Evolutionary conservation across 2,888 invertebrate species (phyloP).

Genomic region (Drosophila sordidula): DNA sequence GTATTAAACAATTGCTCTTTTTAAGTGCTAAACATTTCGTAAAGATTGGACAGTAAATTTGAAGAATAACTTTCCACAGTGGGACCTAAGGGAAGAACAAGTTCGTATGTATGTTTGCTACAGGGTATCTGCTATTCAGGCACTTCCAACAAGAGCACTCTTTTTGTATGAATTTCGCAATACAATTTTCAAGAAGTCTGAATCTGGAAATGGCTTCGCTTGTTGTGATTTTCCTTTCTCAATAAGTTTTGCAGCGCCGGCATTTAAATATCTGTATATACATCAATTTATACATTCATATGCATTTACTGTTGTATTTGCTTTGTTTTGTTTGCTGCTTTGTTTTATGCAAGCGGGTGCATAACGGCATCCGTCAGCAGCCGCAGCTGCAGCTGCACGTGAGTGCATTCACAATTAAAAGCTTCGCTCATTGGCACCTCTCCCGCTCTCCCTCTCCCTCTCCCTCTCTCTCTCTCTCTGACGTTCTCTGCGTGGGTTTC

Average conservation of each 20-base stretch:
- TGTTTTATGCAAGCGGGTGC: constrained; percentile 10
- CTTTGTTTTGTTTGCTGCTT: constrained; percentile 1
- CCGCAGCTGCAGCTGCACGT: constrained; percentile 28
- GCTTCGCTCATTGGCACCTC: constrained; percentile 11
- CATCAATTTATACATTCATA: not conserved
- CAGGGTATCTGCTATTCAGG: too few relatives aligned
- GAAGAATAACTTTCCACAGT: too few relatives aligned
- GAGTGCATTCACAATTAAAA: constrained; percentile 22
- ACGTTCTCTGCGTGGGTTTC: not conserved
- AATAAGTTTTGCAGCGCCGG: constrained; percentile 1
- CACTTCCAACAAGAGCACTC: too few relatives aligned
- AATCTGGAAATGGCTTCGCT: not conserved
- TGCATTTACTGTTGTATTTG: constrained; percentile 1
- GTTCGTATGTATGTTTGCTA: too few relatives aligned
- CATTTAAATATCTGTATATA: not conserved
- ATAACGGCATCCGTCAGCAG: constrained; percentile 30
- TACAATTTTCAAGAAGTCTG: too few relatives aligned
- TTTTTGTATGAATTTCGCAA: too few relatives aligned
- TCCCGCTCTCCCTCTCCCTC: not conserved
- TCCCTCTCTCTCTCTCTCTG: not conserved
- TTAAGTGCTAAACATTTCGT: too few relatives aligned
- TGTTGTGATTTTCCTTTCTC: not conserved
- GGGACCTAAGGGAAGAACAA: too few relatives aligned
- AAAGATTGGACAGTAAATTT: too few relatives aligned
- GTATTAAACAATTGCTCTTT: too few relatives aligned